phyloP scores from a whole-genome alignment of 2,888 invertebrate species.

The Drosophila pseudotakahashii region DNA sequence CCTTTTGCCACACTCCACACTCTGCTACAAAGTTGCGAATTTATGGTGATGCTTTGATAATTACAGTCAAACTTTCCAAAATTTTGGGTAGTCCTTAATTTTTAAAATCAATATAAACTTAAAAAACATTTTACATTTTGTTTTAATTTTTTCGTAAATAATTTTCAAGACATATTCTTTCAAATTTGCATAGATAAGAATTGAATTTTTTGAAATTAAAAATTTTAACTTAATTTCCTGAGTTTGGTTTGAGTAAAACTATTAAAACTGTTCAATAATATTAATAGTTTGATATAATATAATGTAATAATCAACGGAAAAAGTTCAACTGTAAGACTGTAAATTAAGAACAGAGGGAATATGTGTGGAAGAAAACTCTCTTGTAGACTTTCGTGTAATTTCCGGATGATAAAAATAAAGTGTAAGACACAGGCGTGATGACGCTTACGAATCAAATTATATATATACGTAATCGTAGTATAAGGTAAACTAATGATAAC shows the following conservation, averaged over 20 bases:
- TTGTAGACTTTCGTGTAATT: not conserved
- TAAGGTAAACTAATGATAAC: constrained; percentile 42
- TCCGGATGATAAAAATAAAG: constrained; percentile 10
- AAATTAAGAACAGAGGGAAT: not conserved
- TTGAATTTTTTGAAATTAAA: not conserved
- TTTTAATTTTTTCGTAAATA: too few species aligned
- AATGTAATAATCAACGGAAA: not conserved
- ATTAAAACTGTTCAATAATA: not conserved
- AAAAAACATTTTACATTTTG: too few species aligned
- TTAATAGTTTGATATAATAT: not conserved
- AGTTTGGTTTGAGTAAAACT: not conserved
- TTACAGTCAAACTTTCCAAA: not conserved
- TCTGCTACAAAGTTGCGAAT: constrained; percentile 17
- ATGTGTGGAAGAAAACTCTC: not conserved
- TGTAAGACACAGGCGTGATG: constrained; percentile 50
- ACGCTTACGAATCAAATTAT: constrained; percentile 26
- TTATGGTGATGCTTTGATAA: not conserved
- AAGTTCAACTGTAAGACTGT: not conserved
- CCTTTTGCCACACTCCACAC: constrained; percentile 11
- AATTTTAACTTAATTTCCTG: not conserved
- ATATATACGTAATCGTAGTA: constrained; percentile 16
- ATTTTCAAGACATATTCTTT: too few species aligned
- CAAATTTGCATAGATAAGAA: not conserved
- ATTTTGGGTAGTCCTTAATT: too few species aligned
- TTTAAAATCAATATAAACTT: not conserved